Conservation (phyloP, 2,888 invertebrate genomes). For the Athalia cordata region DNA sequence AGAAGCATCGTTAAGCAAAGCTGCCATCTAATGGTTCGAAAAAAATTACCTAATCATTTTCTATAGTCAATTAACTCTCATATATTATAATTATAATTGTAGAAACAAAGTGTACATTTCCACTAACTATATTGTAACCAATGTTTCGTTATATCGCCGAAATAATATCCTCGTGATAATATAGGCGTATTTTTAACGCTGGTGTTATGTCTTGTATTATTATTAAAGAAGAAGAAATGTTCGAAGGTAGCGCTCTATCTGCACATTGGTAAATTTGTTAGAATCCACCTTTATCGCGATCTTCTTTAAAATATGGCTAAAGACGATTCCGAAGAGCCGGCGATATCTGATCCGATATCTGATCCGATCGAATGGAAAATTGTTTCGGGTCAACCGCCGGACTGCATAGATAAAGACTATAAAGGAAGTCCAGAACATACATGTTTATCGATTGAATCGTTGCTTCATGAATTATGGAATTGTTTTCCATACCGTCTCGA, state of each 20-base stretch:
- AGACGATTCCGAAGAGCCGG: neutral
- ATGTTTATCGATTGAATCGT: conserved; percentile 26
- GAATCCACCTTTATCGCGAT: neutral
- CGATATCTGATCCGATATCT: neutral
- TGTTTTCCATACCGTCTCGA: neutral
- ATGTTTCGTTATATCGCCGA: neutral
- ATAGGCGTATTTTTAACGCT: neutral
- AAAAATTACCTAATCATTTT: neutral
- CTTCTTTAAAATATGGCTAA: neutral
- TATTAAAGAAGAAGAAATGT: too few species aligned
- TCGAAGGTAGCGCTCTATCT: too few species aligned
- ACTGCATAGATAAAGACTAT: too few species aligned
- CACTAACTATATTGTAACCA: conserved; percentile 29
- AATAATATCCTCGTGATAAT: conserved; percentile 16
- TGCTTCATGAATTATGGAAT: conserved; percentile 27
- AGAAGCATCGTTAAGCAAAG: too few species aligned
- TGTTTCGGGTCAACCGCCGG: neutral
- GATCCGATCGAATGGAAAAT: conserved; percentile 1
- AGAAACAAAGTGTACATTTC: conserved; percentile 45
- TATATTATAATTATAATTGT: conserved; percentile 19
- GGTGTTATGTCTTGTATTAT: too few species aligned
- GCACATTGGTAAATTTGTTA: too few species aligned
- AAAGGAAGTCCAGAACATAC: too few species aligned
- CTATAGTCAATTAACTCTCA: conserved; percentile 22
- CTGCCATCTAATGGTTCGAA: too few species aligned